Conservation (phyloP, 2,797 vertebrate species). For the Hypotaenidia okinawae region DNA sequence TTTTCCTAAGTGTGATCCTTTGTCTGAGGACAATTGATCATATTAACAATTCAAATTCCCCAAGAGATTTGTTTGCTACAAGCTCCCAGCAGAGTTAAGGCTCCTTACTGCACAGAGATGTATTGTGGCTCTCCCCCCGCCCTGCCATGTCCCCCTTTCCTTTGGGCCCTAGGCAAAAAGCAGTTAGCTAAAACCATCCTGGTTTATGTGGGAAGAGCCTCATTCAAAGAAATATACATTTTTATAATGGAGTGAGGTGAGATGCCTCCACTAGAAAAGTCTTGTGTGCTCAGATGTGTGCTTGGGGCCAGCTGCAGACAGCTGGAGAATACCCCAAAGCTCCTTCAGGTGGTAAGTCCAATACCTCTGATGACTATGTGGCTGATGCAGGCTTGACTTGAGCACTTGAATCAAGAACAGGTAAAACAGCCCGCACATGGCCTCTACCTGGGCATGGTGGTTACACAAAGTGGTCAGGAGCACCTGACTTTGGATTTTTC, state of each 20-base stretch:
- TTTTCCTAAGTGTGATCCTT: not conserved
- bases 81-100: not conserved
- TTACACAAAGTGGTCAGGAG: not conserved
- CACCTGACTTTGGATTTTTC: not conserved
- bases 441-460: not conserved
- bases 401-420: not conserved
- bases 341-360: not conserved
- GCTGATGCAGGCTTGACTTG: rapidly evolving
- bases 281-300: not conserved
- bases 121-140: not conserved
- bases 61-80: not conserved
- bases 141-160: too few relatives aligned
- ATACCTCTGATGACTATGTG: not conserved
- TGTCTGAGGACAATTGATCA: not conserved
- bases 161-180: not conserved
- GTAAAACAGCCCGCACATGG: not conserved
- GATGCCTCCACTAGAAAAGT: not conserved
- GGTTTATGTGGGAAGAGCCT: not conserved
- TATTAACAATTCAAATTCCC: not conserved
- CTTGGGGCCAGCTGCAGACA: not conserved
- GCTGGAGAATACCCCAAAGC: not conserved
- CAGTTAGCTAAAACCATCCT: not conserved
- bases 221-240: not conserved
- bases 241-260: not conserved
- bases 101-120: not conserved